phyloP scores from a whole-genome alignment of 2,888 invertebrate species.

The Ashinkailepas kermadecensis region DNA sequence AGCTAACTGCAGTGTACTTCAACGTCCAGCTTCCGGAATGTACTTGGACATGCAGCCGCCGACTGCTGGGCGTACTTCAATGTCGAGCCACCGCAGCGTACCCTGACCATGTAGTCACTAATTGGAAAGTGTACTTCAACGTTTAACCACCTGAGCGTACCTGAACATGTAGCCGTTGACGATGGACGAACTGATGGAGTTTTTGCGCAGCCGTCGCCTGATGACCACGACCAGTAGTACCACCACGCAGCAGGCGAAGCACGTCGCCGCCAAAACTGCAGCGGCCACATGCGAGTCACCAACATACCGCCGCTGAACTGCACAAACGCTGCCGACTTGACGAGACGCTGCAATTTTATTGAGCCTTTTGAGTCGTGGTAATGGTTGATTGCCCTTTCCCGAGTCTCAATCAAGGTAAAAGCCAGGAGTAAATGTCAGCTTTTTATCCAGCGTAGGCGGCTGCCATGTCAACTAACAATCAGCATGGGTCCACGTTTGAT shows the following conservation, averaged over 20 bases:
- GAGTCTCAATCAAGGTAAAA: not conserved
- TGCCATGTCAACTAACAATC: too few species aligned
- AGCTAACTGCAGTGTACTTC: too few species aligned
- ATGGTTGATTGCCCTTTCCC: not conserved
- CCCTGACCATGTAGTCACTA: too few species aligned
- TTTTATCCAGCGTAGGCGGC: not conserved
- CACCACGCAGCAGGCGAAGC: not conserved
- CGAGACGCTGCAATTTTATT: too few species aligned
- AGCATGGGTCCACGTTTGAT: too few species aligned
- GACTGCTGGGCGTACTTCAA: too few species aligned
- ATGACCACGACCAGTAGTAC: not conserved
- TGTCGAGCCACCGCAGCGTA: too few species aligned
- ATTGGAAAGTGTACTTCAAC: too few species aligned
- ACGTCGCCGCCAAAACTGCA: not conserved
- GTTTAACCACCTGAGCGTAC: not conserved
- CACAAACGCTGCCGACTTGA: not conserved
- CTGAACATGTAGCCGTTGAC: constrained; percentile 13
- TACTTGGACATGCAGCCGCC: too few species aligned
- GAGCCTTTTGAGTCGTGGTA: too few species aligned
- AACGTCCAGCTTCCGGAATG: too few species aligned
- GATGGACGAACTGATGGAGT: not conserved
- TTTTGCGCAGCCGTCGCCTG: not conserved
- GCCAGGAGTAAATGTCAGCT: not conserved
- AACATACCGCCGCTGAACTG: not conserved
- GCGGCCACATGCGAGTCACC: too few species aligned